Percentiles rank a stretch among this genome's conserved stretches.
phyloP scores from a whole-genome alignment of 2,888 invertebrate genomes.

The Pyrrhosoma nymphula region DNA sequence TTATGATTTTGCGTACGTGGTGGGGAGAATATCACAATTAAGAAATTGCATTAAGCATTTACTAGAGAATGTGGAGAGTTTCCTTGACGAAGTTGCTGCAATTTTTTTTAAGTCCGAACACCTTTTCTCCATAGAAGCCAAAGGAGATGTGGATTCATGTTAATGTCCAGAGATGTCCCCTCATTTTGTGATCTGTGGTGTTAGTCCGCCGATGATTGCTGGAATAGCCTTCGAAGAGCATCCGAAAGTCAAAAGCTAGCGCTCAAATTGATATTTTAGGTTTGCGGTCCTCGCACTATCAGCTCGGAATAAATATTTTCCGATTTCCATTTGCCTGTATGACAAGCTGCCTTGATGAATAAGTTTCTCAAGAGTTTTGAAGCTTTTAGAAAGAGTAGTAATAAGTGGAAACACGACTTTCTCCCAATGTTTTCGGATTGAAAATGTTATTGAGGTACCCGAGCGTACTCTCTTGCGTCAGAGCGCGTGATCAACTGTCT shows the following conservation, averaged over 20 bases:
- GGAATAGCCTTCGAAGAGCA: background rate
- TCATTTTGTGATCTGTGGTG: background rate
- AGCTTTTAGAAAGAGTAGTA: slow-evolving; percentile 46
- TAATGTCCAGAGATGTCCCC: background rate
- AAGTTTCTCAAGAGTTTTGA: slow-evolving; percentile 29
- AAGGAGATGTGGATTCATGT: background rate
- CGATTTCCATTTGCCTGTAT: background rate
- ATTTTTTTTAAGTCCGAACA: too few species aligned
- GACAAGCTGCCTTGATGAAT: slow-evolving; percentile 6
- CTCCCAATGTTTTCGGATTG: slow-evolving; percentile 58
- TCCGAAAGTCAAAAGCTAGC: background rate
- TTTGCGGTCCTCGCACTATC: background rate
- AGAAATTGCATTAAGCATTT: too few species aligned
- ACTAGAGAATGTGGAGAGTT: too few species aligned
- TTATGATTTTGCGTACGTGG: too few species aligned
- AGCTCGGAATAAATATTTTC: background rate
- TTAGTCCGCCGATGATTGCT: background rate
- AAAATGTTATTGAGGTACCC: slow-evolving; percentile 32
- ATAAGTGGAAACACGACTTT: slow-evolving; percentile 47
- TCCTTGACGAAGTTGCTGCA: too few species aligned
- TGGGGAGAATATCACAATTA: too few species aligned
- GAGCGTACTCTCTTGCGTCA: slow-evolving; percentile 40
- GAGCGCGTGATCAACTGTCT: slow-evolving; percentile 46
- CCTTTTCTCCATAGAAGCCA: too few species aligned
- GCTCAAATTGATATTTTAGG: background rate